Percentiles rank a stretch among this genome's conserved stretches.
Conservation (phyloP, 2,797 vertebrate species). For the Urophycis tenuis region DNA sequence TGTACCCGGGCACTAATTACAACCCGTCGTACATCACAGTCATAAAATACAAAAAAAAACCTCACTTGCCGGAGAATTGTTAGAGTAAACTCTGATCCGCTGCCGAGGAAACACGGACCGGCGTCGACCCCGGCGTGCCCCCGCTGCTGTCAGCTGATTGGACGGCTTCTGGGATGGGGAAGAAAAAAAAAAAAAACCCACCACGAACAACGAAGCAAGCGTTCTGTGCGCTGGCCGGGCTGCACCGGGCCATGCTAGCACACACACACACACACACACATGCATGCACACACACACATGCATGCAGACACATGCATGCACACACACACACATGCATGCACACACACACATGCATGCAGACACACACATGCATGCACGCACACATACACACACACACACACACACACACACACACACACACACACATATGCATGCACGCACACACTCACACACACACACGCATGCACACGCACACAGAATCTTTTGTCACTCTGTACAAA, state of each 20-base stretch:
- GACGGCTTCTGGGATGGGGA: neutral
- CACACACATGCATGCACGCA: constrained; percentile 19
- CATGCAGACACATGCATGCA: neutral
- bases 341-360: constrained; percentile 1
- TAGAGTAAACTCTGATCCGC: neutral
- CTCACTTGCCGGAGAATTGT: neutral
- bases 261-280: constrained; percentile 46
- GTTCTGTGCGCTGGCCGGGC: constrained; percentile 46
- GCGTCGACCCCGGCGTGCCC: no score
- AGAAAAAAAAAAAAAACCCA: neutral
- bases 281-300: no score
- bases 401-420: constrained; percentile 5
- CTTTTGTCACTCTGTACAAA: constrained; percentile 57
- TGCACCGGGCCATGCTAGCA: constrained; percentile 61
- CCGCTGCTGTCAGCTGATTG: neutral
- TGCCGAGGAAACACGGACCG: neutral
- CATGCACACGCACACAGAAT: neutral
- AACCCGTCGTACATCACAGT: neutral
- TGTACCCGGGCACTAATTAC: constrained; percentile 5
- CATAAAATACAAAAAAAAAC: neutral
- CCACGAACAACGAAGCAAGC: no score
- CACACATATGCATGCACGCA: constrained; percentile 19
- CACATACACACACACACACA: neutral
- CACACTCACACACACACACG: neutral
- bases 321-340: neutral